Base-by-base conservation (phyloP, 2,888 invertebrate genomes). In the Kuschelorhynchus macadamiae region DNA sequence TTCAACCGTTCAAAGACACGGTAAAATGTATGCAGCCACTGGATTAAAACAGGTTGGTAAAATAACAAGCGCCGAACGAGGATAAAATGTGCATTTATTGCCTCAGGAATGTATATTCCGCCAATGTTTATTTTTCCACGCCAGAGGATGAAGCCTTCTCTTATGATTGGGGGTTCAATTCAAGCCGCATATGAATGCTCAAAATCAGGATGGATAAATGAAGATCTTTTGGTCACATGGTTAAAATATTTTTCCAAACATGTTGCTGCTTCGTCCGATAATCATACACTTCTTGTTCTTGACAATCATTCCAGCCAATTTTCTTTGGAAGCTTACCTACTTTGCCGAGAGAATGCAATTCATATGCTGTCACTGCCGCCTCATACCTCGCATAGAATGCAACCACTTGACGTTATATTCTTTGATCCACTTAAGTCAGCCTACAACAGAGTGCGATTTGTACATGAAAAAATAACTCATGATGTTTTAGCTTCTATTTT, bases 121-220 rank as follows among this genome's bases (percentile, higher is more conserved):
- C 55, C 55, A 39, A 55, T 55, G 55, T 55, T 41, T 36, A 41
- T 39, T 2, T 55, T 39, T 55, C 36, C 18, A 1, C 17, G 55
- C 5, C 25, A 20, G 11, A 55, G 20, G 33, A 55, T 55, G 55
- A 50, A 8, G 17, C 11, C 12, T 9, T 11, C 33, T 20, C 11
- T 50, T 16, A 33, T 17, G 9, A 50, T n/a, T 2, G 32, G 32
- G 25, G 33, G 33, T 2, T 32, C 50, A 1, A 5, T 12, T 9
- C 14, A 50, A n/a, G 12, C 50, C 4, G 16, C 32, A 20, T 55
- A 25, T 41, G 17, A 33, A 5, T 55, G 55, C 33, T 55, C 55
- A 17, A 55, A 55, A 39, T 30, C 12, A 12, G 55, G 53, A 20
- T 53, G 53, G 53, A 53, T 25, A 9, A 55, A 36, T 18, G 55